These are phyloP conservation scores for Pediacus dermestoides DNA, from an alignment of 2,888 invertebrate species.

Conservation along the genomic window DNA sequence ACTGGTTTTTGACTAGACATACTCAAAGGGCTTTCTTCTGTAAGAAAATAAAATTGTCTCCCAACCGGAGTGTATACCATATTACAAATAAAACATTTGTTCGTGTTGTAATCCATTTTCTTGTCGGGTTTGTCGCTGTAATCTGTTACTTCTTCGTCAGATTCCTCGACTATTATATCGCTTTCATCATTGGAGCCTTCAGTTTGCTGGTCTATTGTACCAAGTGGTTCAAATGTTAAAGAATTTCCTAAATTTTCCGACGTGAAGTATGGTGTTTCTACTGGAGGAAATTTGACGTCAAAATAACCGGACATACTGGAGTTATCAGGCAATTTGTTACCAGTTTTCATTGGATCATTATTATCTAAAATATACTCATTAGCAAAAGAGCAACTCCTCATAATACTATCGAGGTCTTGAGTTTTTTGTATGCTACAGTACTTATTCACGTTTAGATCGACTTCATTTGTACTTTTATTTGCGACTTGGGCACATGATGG, in stretches of 20 bases:
- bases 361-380: conserved; percentile 21
- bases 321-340: too few species aligned
- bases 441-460: conserved; percentile 19
- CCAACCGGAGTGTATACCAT: conserved; percentile 40
- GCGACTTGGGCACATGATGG: conserved; percentile 42
- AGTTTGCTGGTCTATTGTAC: conserved; percentile 32
- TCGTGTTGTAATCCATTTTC: conserved; percentile 30
- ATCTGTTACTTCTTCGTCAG: conserved; percentile 42
- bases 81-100: conserved; percentile 45
- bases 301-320: too few species aligned
- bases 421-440: conserved; percentile 37
- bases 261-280: neutral
- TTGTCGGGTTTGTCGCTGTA: conserved; percentile 27
- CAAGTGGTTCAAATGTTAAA: conserved; percentile 21
- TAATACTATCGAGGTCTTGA: conserved; percentile 20
- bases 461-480: conserved; percentile 19
- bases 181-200: conserved; percentile 39
- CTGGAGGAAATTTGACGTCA: too few species aligned
- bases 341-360: conserved; percentile 15
- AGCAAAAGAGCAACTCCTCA: conserved; percentile 13
- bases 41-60: conserved; percentile 45
- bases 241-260: conserved; percentile 1
- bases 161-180: conserved; percentile 49
- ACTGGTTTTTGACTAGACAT: conserved; percentile 47
- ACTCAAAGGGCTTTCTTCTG: conserved; percentile 42